Conservation (phyloP, 2,888 invertebrate genomes). For the Leptinotarsa rubiginosa region DNA sequence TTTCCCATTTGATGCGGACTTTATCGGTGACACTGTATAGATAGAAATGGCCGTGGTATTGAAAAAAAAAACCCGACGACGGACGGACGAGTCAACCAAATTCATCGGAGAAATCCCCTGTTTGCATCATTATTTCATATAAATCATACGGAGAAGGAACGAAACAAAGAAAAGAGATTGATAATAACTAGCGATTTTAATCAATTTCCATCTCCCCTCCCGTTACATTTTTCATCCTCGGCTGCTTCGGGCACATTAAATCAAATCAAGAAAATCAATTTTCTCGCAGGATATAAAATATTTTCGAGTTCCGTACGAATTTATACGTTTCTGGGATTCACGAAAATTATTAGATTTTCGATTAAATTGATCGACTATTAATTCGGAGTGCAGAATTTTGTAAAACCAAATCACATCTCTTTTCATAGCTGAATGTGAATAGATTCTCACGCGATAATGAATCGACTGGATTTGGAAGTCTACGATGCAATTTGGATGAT, state of each 20-base stretch:
- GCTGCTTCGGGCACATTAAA: conserved; percentile 19
- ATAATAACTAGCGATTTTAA: background rate
- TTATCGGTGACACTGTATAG: too few relatives aligned
- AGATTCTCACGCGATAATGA: conserved; percentile 21
- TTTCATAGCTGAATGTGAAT: conserved; percentile 18
- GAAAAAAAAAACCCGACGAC: too few relatives aligned
- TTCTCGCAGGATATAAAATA: conserved; percentile 37
- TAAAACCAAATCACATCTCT: conserved; percentile 43
- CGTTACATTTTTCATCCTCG: background rate
- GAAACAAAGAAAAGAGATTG: conserved; percentile 1
- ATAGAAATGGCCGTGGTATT: too few relatives aligned
- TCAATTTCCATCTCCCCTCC: background rate
- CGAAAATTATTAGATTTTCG: conserved; percentile 49
- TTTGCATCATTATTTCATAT: background rate
- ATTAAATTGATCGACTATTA: conserved; percentile 49
- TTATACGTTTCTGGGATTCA: conserved; percentile 31
- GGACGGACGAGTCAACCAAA: too few relatives aligned
- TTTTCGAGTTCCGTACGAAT: conserved; percentile 35
- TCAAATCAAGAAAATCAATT: conserved; percentile 38
- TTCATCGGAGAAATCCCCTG: too few relatives aligned
- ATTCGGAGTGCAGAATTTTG: conserved; percentile 47
- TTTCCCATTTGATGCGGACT: too few relatives aligned
- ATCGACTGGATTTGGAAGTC: conserved; percentile 15
- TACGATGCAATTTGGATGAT: background rate
- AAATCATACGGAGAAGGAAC: background rate